These are phyloP conservation scores for Ibidorhyncha struthersii DNA, from an alignment of 2,113 vertebrate species.

Conservation along the genomic window DNA sequence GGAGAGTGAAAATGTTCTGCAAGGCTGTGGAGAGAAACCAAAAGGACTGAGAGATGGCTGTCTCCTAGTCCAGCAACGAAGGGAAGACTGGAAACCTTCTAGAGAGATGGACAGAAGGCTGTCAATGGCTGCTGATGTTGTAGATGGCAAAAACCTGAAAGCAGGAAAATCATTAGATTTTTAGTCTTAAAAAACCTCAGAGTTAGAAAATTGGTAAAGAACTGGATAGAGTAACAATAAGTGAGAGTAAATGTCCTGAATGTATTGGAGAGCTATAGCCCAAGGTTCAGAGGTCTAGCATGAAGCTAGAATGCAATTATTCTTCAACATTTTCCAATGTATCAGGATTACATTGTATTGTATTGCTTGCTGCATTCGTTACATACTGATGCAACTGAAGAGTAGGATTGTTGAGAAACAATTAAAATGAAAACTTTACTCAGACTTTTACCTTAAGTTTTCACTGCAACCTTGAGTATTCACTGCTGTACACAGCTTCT, in stretches of 20 bases:
- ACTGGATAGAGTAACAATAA: neutral
- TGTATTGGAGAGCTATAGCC: neutral
- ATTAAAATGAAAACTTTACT: neutral
- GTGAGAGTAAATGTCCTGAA: neutral
- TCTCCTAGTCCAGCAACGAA: neutral
- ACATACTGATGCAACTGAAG: rapidly evolving
- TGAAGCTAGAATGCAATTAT: neutral
- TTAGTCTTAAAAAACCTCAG: neutral
- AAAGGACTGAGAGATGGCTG: neutral
- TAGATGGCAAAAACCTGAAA: neutral
- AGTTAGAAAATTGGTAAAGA: neutral
- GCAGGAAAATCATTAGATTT: neutral
- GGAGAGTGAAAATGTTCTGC: neutral
- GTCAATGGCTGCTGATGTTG: neutral
- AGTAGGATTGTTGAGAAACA: neutral
- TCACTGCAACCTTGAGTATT: neutral
- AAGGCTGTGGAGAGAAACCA: neutral
- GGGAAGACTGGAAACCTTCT: neutral
- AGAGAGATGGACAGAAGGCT: neutral
- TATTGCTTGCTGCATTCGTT: neutral
- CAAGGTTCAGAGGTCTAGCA: neutral
- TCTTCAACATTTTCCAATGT: neutral
- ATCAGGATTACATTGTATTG: neutral
- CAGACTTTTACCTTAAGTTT: neutral
- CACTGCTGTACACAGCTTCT: neutral